Evolutionary conservation across 1,140 invertebrate species (phyloP), one percentile per base, ranked within the genome.

Genomic region (Rhagoletis zephyria): DNA sequence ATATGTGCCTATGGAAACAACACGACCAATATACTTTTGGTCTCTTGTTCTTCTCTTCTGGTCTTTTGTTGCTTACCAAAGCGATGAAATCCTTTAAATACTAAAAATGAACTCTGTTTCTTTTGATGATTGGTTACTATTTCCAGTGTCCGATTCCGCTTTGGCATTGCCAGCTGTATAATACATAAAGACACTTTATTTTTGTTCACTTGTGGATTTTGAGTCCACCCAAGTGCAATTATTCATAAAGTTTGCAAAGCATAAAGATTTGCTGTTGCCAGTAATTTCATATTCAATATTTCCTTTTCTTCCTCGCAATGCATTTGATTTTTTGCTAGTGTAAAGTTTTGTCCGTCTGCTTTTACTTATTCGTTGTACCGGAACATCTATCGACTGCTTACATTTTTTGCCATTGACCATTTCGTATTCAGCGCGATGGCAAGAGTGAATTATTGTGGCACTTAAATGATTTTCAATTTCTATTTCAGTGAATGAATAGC

Each of bases 401-500:
- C 51, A 56, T 56, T 7, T 56, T 56, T 9, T 6, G 51, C 51
- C 1, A 56, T 10, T 56, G 51, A 60, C 61, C 61, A 63, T n/a
- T 63, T 63, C n/a, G 12, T 16, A 63, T 14, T 63, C 12, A 63
- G 61, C 16, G 61, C 16, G 61, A 63, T 14, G 4, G 9, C 16
- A 60, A 60, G 0, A 63, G 4, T 16, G 61, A 63, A 14, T n/a
- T 63, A 63, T 63, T 63, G 61, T 9, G 61, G 59, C 12, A 60
- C 59, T 60, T 6, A 60, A 60, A 60, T 60, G 59, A 60, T 4
- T 63, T 63, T 63, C 61, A 63, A 63, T 63, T 63, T 63, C n/a
- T 63, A 56, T 63, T 63, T n/a, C n/a, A 63, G n/a, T 63, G 61
- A 63, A 63, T 63, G 61, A 63, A 63, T 4, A 63, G 61, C 61